Evolutionary conservation across 2,797 vertebrate species (phyloP).

Genomic region (Myotis findleyi): DNA sequence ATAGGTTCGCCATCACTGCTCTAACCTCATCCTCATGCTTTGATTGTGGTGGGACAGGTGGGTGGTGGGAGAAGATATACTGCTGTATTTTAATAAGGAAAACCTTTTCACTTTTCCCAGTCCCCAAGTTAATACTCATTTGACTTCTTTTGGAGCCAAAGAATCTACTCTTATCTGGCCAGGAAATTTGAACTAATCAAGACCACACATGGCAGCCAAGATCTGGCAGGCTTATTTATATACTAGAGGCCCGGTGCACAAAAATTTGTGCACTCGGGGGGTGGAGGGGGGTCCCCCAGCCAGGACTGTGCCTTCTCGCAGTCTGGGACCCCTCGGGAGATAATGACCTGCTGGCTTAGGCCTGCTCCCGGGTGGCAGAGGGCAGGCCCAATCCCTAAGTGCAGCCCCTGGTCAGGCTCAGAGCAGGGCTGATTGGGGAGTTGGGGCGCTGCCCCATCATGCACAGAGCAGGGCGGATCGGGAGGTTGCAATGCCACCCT

Average conservation of each 20-base stretch:
- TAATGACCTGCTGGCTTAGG: too few relatives aligned
- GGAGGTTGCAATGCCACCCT: too few relatives aligned
- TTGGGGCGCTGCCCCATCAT: too few relatives aligned
- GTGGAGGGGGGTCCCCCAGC: too few relatives aligned
- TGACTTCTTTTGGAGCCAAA: slow-evolving; percentile 52
- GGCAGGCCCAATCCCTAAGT: too few relatives aligned
- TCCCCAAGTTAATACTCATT: slow-evolving; percentile 37
- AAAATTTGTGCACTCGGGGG: too few relatives aligned
- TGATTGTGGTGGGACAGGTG: neutral
- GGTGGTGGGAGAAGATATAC: neutral
- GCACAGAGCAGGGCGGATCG: too few relatives aligned
- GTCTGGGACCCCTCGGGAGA: too few relatives aligned
- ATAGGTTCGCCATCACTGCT: neutral
- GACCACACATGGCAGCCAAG: slow-evolving; percentile 52
- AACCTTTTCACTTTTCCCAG: slow-evolving; percentile 7
- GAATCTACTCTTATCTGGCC: slow-evolving; percentile 57
- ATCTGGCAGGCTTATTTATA: slow-evolving; percentile 61
- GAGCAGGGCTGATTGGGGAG: too few relatives aligned
- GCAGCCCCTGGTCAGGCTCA: too few relatives aligned
- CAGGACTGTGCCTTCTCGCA: too few relatives aligned
- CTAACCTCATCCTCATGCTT: neutral
- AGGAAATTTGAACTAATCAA: slow-evolving; percentile 63
- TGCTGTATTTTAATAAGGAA: slow-evolving; percentile 45
- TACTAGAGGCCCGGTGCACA: neutral
- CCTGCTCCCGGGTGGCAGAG: too few relatives aligned